Evolutionary conservation across 1,140 invertebrate genomes (phyloP).

Genomic region (Catajapyx aquilonaris): DNA sequence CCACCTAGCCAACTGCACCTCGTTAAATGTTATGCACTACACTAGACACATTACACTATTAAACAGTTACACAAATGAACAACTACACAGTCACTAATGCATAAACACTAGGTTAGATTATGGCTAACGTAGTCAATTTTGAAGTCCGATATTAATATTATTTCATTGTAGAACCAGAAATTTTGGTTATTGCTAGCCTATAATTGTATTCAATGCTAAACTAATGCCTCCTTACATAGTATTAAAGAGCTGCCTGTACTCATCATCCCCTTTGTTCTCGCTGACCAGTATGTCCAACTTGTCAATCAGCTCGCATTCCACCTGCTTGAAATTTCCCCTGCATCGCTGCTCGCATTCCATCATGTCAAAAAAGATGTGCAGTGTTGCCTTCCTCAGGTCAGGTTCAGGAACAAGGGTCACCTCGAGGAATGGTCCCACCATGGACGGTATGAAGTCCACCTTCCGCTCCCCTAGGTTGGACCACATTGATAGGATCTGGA

Average conservation of each 20-base stretch:
- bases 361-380: conserved; percentile 92
- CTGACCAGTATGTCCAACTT: conserved; percentile 79
- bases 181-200: no score
- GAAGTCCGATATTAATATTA: no score
- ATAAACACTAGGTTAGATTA: no score
- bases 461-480: conserved; percentile 65
- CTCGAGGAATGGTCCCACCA: conserved; percentile 86
- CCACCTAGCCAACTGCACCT: no score
- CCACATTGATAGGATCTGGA: conserved; percentile 89
- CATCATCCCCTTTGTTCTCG: conserved; percentile 82
- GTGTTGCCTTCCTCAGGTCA: conserved; percentile 67
- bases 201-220: no score
- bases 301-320: conserved; percentile 81
- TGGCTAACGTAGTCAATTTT: no score
- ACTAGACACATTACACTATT: no score
- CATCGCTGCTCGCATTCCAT: conserved; percentile 79
- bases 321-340: conserved; percentile 63
- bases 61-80: no score
- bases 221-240: conserved; percentile 94
- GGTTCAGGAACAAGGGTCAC: conserved; percentile 78
- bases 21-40: no score
- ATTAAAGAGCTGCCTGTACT: conserved; percentile 75
- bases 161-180: no score
- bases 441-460: conserved; percentile 71
- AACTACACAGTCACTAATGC: no score